Conservation (phyloP, 2,888 invertebrate genomes). For the Eupithecia pulchellata region DNA sequence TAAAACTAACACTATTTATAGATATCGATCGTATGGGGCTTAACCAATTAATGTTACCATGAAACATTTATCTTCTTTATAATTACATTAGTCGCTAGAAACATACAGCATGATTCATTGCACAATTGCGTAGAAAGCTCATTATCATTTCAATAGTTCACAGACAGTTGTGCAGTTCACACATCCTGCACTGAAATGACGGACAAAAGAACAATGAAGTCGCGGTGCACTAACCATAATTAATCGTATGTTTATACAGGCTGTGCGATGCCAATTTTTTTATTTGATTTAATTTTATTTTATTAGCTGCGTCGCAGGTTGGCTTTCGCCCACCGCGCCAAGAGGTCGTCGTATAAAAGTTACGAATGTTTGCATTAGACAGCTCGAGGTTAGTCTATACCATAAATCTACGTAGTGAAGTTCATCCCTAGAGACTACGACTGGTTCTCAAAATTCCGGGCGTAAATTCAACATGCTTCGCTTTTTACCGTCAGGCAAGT, state of each 20-base stretch:
- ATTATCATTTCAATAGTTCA: constrained; percentile 37
- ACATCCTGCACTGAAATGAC: constrained; percentile 31
- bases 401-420: neutral
- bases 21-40: too few species aligned
- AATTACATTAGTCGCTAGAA: neutral
- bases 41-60: too few species aligned
- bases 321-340: too few species aligned
- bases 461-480: neutral
- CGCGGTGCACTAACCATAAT: constrained; percentile 31
- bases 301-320: too few species aligned
- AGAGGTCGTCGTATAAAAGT: too few species aligned
- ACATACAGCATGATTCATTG: constrained; percentile 32
- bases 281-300: too few species aligned
- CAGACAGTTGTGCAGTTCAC: constrained; percentile 15
- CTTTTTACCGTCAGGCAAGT: constrained; percentile 9
- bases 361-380: neutral
- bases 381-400: too few species aligned
- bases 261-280: too few species aligned
- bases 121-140: constrained; percentile 37
- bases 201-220: constrained; percentile 33
- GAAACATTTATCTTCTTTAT: constrained; percentile 4
- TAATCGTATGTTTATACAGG: constrained; percentile 1
- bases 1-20: too few species aligned
- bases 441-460: neutral
- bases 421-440: neutral